Conservation (phyloP, 2,797 vertebrate species). For the Anguilla pacifica region DNA sequence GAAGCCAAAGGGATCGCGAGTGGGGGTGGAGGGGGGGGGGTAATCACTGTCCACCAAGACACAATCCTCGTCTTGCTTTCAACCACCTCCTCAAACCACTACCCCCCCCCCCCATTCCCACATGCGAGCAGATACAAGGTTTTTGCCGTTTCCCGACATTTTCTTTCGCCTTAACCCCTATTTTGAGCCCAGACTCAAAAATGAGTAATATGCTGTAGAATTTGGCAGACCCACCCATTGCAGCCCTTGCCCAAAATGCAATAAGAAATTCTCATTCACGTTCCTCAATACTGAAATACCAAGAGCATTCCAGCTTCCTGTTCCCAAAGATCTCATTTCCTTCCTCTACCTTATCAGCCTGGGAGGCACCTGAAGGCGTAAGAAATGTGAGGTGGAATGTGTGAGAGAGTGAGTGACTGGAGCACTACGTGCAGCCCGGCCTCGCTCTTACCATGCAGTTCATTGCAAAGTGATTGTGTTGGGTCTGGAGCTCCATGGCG, state of each 20-base stretch:
- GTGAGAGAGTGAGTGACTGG: not conserved
- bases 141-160: too few relatives aligned
- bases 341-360: not conserved
- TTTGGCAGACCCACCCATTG: not conserved
- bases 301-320: not conserved
- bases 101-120: not conserved
- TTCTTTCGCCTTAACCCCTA: not conserved
- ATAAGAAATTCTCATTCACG: not conserved
- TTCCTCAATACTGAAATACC: not conserved
- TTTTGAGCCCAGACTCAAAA: not conserved
- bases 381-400: not conserved
- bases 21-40: too few relatives aligned
- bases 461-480: constrained; percentile 99
- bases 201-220: not conserved
- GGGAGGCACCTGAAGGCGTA: not conserved
- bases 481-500: constrained; percentile 95
- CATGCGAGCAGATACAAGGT: not conserved
- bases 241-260: not conserved
- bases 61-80: not conserved
- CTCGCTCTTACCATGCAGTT: constrained; percentile 94
- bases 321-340: not conserved
- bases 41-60: too few relatives aligned
- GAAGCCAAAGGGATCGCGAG: not conserved
- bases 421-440: not conserved
- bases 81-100: not conserved